A percentile compares a stretch with the other conserved stretches of the same genome.
phyloP scores from a whole-genome alignment of 35 echinoderm and acorn worm species.

The Heliocidaris tuberculata region DNA sequence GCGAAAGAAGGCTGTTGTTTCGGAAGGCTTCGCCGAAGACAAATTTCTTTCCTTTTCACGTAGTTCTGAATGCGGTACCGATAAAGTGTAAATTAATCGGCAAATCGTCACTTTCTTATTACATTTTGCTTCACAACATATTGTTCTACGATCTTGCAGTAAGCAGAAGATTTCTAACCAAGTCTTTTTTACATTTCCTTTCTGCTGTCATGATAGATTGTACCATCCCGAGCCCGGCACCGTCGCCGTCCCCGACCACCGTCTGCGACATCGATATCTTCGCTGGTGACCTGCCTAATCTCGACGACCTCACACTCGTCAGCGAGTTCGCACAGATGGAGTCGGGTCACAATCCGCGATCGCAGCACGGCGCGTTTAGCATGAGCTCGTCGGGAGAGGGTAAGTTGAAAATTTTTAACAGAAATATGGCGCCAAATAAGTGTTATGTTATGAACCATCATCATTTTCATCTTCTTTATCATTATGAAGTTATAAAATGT shows the following conservation, averaged over 20 bases:
- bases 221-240: background rate
- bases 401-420: background rate
- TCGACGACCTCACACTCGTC: background rate
- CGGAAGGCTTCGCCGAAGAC: no score
- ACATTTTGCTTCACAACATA: no score
- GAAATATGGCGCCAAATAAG: no score
- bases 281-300: constrained; percentile 14
- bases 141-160: no score
- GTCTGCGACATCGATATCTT: constrained; percentile 16
- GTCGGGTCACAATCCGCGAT: background rate
- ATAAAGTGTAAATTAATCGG: background rate
- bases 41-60: no score
- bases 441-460: no score
- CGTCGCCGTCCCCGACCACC: background rate
- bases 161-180: background rate
- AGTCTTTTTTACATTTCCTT: background rate
- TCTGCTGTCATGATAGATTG: background rate
- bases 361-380: background rate
- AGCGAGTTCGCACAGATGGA: constrained; percentile 17
- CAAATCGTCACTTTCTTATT: background rate
- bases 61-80: background rate
- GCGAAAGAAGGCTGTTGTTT: no score
- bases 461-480: no score
- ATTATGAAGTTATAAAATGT: no score
- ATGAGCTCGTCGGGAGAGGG: constrained; percentile 2